Percentiles rank a stretch among this genome's conserved stretches.
Evolutionary conservation across 2,888 invertebrate species (phyloP).

Genomic region (Diaprepes abbreviatus): DNA sequence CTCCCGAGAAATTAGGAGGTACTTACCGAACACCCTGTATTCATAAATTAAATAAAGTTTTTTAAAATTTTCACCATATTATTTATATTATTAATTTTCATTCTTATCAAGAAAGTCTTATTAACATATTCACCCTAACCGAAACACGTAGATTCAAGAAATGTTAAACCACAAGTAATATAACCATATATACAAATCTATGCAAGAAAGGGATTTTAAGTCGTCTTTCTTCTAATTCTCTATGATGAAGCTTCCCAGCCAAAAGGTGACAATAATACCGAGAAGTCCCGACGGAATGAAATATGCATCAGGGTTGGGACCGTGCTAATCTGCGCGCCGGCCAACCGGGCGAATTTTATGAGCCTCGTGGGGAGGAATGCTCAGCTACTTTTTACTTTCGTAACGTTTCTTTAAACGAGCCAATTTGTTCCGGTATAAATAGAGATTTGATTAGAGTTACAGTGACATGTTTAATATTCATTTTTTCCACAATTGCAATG

Average conservation of each 20-base stretch:
- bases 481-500: too few relatives aligned
- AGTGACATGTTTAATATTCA: too few relatives aligned
- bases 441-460: slow-evolving; percentile 2
- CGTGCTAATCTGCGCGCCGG: slow-evolving; percentile 61
- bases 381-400: slow-evolving; percentile 32
- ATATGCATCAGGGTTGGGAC: slow-evolving; percentile 63
- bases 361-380: slow-evolving; percentile 32
- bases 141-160: too few relatives aligned
- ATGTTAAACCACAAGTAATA: slow-evolving; percentile 10
- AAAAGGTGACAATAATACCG: slow-evolving; percentile 63
- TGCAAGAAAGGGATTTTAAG: slow-evolving; percentile 26
- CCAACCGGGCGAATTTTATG: slow-evolving; percentile 39
- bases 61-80: too few relatives aligned
- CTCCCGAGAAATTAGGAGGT: too few relatives aligned
- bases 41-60: too few relatives aligned
- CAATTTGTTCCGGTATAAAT: not conserved
- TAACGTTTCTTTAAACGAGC: slow-evolving; percentile 18
- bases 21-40: too few relatives aligned
- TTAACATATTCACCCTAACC: too few relatives aligned
- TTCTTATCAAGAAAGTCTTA: too few relatives aligned
- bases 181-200: slow-evolving; percentile 23
- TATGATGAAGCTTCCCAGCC: slow-evolving; percentile 60
- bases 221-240: slow-evolving; percentile 38
- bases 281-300: slow-evolving; percentile 60
- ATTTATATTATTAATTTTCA: too few relatives aligned